Base-by-base conservation (phyloP, 2,113 vertebrate species). In the Planiliza haematocheilus region DNA sequence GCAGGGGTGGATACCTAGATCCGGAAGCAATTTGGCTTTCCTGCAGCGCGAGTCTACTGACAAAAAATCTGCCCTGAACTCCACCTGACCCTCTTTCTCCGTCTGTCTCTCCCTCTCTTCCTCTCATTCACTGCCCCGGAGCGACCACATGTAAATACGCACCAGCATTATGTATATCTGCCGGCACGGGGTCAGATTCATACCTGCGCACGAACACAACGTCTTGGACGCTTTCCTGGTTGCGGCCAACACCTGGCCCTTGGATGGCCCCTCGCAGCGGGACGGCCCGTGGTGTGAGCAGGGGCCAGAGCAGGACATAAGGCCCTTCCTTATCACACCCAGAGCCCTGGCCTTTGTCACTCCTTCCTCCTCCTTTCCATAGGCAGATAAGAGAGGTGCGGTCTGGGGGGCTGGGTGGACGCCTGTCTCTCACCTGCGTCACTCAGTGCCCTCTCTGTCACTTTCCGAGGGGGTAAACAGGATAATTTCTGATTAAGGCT, bases 11-110 rank as follows among this genome's bases (percentile, higher is more conserved):
- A 86, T 71, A 77, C 66, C 82, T 88, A 91, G 93, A 95, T 95
- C 94, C 95, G 89, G 96, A 97, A 98, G 94, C 93, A 94, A 92
- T 96, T 95, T 96, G 86, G 92, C 92, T 95, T 97, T 94, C 94
- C 96, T 95, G 91, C 93, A 82, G 89, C 66, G 86, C 91, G 83
- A 88, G 94, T 94, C 94, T 92, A 69, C 91, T 91, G 94, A 94
- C 94, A 92, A 87, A 85, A 78, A 95, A 95, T 94, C 91, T 96
- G 93, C 91, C 87, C 92, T 97, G 96, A 98, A 96, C 97, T 98
- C 91, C 90, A 85, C 90, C 88, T 97, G 97, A 98, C 96, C 97
- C 92, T 91, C 84, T 30, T 20, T 79, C 76, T 76, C 65, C 51
- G 57, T 82, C 81, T 72, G 77, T 80, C 79, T 79, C 70, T 73